Evolutionary conservation across 2,888 invertebrate species (phyloP), one percentile per base, ranked within the genome.

Genomic region (Hybos culiciformis): DNA sequence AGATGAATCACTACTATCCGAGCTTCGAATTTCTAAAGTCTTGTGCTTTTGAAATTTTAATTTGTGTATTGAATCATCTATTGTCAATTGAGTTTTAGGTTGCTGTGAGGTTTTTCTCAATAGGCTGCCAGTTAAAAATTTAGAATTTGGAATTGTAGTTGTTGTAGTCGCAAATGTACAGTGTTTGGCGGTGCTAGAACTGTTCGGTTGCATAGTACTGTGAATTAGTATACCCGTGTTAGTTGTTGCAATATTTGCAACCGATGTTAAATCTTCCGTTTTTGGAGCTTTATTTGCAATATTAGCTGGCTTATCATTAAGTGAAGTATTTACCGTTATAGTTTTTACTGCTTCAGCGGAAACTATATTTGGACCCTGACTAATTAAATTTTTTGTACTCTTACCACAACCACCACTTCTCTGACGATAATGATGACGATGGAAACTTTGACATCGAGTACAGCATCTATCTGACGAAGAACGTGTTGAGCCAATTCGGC

Each of bases 371-470:
- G 4, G 56, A 49, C 39, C 53, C 20, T n/a, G 18, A 1, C 15
- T 42, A n/a, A n/a, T n/a, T n/a, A n/a, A n/a, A n/a, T n/a, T n/a
- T n/a, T n/a, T n/a, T n/a, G n/a, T n/a, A 29, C 54, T 54, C 53
- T 53, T 55, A 14, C 56, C 55, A 4, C 60, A 61, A 46, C 62
- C 60, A 51, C 61, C 58, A 29, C 61, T 56, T 14, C 61, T 48
- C 45, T 62, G 56, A 3, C 62, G 62, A 51, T 63, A 62, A 39
- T 64, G 59, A 52, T 63, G 63, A 12, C 63, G 56, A 48, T 65
- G 63, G 41, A 63, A 62, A 49, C 64, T 63, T 51, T 64, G 64
- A 48, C 63, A 63, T 17, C 64, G 56, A 5, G 61, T 60, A 48
- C 64, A 63, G 23, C 56, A 54, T 26, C 59, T 55, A 39, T 57